Base-by-base conservation (phyloP, 2,113 vertebrate species). In the Rattus norvegicus region DNA sequence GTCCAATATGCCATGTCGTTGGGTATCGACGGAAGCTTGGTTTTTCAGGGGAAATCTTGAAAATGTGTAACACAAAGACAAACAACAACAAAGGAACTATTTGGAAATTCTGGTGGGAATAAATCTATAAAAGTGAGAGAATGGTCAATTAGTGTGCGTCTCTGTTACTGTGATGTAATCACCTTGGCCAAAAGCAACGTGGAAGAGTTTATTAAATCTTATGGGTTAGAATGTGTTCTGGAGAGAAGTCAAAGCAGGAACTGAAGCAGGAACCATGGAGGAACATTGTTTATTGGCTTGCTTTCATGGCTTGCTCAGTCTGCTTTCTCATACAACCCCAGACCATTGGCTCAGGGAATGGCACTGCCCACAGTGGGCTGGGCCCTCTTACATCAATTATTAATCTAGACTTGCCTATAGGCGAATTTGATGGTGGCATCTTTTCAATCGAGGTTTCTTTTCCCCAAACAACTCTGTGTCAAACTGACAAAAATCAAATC, bases 21-120 rank as follows among this genome's bases (percentile, higher is more conserved):
- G 9, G 67, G 26, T 14, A 22, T 30, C 86, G 49, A 47, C 36
- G 75, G 26, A 33, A 65, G 33, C 67, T 33, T 19, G 7, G 11
- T 39, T 83, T 94, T 88, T 90, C 20, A 88, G 43, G 52, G 20
- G 81, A 94, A 88, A 22, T 77, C 69, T 90, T 90, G 28, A 70
- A 61, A 73, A 70, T 95, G 61, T 87, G 33, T 26, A 47, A 75
- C 26, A 39, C 10, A 33, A 69, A 67, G 26, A 10, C 9, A 75
- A 22, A 22, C 19, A 73, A 73, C 72, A 39, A 22, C 19, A n/a
- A 81, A 61, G 49, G 72, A 94, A 91, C 56, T 67, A 5, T 73
- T 85, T 17, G 49, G 63, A 96, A 93, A 75, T 93, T 88, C 65
- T 91, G 24, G 49, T 59, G n/a, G 80, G 79, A 36, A 17, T 47